Conservation (phyloP, 2,888 invertebrate genomes). For the Drepanosiphum platanoidis region DNA sequence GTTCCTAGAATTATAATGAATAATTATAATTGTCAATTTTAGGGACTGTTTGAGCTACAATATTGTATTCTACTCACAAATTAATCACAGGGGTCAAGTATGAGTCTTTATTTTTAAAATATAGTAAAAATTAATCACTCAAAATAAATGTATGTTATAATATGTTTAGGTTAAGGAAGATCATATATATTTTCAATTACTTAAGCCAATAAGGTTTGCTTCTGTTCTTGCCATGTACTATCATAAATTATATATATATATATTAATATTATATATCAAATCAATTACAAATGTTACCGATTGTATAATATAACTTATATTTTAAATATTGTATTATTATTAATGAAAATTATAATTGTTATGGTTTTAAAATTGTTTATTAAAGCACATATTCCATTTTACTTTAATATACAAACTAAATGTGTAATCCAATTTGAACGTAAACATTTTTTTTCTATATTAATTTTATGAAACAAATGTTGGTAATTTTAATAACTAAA, state of each 20-base stretch:
- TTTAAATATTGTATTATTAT: slow-evolving; percentile 41
- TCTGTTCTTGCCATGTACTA: slow-evolving; percentile 14
- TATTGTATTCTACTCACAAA: neutral
- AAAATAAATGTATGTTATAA: neutral
- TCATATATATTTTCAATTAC: neutral
- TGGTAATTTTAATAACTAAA: neutral
- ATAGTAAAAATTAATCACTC: neutral
- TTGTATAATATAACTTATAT: slow-evolving; percentile 23
- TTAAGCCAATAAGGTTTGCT: neutral
- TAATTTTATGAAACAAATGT: neutral
- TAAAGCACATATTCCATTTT: neutral
- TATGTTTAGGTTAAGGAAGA: neutral
- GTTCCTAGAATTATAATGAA: neutral
- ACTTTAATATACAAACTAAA: neutral
- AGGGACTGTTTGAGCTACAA: neutral
- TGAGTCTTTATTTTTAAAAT: neutral
- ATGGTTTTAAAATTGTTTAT: slow-evolving; percentile 41
- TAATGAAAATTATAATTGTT: slow-evolving; percentile 33
- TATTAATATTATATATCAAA: slow-evolving; percentile 12
- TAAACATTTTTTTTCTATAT: neutral
- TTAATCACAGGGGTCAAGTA: neutral
- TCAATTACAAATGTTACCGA: slow-evolving; percentile 24
- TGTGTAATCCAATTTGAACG: neutral
- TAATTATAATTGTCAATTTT: neutral
- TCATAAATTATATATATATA: neutral